Evolutionary conservation across 2,797 vertebrate genomes (phyloP).

Genomic region (Lindbergichthys nudifrons): DNA sequence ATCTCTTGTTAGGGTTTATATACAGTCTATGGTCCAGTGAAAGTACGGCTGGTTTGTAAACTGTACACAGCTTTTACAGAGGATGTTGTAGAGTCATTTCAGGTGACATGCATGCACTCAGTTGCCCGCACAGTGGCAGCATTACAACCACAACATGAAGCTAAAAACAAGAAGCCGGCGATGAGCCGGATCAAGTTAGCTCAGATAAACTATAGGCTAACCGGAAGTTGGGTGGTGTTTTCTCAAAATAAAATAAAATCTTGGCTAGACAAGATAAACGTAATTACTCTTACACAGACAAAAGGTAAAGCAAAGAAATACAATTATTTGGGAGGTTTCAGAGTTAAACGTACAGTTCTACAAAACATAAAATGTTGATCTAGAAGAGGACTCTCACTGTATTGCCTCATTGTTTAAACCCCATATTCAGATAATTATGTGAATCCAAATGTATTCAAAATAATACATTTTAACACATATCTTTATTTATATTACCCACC

Average conservation of each 20-base stretch:
- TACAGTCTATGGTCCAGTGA: background rate
- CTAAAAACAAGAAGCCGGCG: slow-evolving; percentile 70
- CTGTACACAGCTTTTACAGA: slow-evolving; percentile 9
- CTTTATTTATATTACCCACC: background rate
- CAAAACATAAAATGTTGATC: too few species aligned
- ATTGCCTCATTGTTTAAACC: too few species aligned
- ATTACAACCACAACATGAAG: slow-evolving; percentile 41
- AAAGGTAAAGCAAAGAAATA: too few species aligned
- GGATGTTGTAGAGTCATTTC: slow-evolving; percentile 29
- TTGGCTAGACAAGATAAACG: too few species aligned
- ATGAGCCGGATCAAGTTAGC: slow-evolving; percentile 23
- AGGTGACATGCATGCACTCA: slow-evolving; percentile 50
- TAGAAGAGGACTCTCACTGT: too few species aligned
- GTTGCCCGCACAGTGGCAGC: slow-evolving; percentile 68
- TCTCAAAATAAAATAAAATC: slow-evolving; percentile 26
- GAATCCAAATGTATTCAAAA: too few species aligned
- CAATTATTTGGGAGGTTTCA: too few species aligned
- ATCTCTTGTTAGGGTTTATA: background rate
- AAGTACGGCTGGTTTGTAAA: slow-evolving; percentile 12
- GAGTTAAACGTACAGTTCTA: too few species aligned
- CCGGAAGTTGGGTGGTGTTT: slow-evolving; percentile 32
- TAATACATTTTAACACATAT: background rate
- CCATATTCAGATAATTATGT: too few species aligned
- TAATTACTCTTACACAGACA: too few species aligned
- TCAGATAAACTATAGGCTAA: fast-evolving